These are phyloP conservation scores for Scolopax mira DNA, from an alignment of 2,113 vertebrate species.

Conservation along the genomic window DNA sequence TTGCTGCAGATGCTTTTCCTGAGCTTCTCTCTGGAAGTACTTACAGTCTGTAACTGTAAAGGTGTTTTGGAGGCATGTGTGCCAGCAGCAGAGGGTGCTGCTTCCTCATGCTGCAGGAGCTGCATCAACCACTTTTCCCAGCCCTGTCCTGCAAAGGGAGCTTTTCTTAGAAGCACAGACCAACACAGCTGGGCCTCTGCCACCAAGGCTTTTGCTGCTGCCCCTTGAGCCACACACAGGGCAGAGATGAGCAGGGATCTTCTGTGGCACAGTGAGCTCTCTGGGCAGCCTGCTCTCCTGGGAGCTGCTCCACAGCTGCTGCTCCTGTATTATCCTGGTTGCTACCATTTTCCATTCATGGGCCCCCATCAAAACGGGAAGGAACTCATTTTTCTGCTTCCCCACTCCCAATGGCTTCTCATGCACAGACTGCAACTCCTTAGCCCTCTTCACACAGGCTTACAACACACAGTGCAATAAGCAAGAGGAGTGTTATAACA, in stretches of 20 bases:
- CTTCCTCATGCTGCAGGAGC: background rate
- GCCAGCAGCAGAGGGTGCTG: slow-evolving; percentile 62
- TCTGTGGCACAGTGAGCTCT: background rate
- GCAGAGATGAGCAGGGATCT: background rate
- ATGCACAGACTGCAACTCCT: background rate
- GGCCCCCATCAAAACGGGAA: background rate
- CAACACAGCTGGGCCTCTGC: background rate
- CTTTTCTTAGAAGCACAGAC: background rate
- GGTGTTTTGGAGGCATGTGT: background rate
- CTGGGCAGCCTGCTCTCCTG: background rate
- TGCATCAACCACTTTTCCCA: background rate
- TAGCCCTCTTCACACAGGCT: background rate
- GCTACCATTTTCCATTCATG: background rate
- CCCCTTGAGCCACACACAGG: background rate
- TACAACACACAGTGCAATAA: background rate
- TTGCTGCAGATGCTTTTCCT: background rate
- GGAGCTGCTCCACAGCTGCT: background rate
- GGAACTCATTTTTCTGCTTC: background rate
- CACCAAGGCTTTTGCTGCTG: background rate
- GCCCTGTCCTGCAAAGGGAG: background rate
- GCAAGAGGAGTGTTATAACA: background rate
- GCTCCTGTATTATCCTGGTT: background rate
- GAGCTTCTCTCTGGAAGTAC: background rate
- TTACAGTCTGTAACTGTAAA: rapidly evolving
- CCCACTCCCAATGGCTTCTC: background rate